phyloP scores from a whole-genome alignment of 2,797 vertebrate genomes.

The Falco rusticolus region DNA sequence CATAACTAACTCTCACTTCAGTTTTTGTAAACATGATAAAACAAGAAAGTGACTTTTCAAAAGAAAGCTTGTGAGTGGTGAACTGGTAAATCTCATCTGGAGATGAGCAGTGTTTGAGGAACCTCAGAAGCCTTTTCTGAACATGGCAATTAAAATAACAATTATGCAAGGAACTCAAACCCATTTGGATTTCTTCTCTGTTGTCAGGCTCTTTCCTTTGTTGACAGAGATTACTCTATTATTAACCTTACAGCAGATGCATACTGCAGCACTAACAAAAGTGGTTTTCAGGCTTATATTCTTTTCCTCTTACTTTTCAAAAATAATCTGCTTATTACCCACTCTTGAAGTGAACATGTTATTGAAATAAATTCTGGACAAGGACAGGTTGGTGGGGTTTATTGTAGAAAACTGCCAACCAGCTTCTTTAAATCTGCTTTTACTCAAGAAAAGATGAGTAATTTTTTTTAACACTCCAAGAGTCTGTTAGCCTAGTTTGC shows the following conservation, averaged over 20 bases:
- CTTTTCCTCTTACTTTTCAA: constrained; percentile 1
- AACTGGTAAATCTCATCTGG: constrained; percentile 14
- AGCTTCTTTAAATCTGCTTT: constrained; percentile 14
- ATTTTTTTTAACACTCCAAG: background rate
- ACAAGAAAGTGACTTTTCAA: constrained; percentile 64
- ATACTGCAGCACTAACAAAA: constrained; percentile 24
- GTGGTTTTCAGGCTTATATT: constrained; percentile 10
- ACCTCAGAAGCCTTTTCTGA: constrained; percentile 36
- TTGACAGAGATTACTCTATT: constrained; percentile 43
- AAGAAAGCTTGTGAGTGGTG: constrained; percentile 18
- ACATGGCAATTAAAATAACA: constrained; percentile 47
- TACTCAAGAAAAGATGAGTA: background rate
- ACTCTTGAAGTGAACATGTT: background rate
- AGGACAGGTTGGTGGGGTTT: background rate
- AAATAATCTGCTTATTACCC: constrained; percentile 42
- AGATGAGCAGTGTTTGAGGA: background rate
- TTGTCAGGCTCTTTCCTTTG: constrained; percentile 48
- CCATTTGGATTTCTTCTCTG: constrained; percentile 31
- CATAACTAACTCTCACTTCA: constrained; percentile 53
- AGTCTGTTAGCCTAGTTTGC: background rate
- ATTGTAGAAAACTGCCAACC: background rate
- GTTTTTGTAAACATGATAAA: constrained; percentile 71
- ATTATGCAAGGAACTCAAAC: constrained; percentile 42
- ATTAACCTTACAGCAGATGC: constrained; percentile 44
- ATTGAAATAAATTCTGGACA: constrained; percentile 25